Conservation (phyloP, 2,797 vertebrate genomes). For the Gymnoscopelus microlampas region DNA sequence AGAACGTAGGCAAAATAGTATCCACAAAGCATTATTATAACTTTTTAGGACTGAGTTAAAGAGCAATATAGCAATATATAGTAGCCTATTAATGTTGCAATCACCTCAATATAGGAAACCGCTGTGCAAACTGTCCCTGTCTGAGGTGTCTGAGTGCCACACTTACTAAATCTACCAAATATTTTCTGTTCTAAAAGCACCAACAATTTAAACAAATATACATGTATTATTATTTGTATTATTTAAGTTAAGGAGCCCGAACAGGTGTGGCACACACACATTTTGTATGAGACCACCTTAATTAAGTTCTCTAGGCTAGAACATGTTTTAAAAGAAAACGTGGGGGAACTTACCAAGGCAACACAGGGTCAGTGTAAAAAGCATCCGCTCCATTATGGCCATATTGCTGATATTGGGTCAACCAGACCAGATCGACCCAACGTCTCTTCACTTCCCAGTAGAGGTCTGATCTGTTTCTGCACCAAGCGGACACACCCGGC, state of each 20-base stretch:
- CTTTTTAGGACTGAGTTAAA: no score
- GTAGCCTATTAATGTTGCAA: no score
- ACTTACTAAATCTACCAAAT: no score
- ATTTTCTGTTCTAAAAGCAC: neutral
- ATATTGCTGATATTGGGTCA: neutral
- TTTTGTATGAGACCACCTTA: no score
- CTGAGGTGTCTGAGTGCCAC: no score
- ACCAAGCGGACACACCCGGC: neutral
- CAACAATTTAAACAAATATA: neutral
- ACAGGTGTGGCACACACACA: conserved; percentile 58
- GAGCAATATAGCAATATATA: no score
- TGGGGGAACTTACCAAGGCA: conserved; percentile 59
- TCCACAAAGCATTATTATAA: no score
- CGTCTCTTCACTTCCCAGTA: neutral
- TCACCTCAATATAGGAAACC: no score
- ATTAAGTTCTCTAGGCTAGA: neutral
- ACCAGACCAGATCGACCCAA: neutral
- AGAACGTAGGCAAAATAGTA: no score
- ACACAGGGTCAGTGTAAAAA: conserved; percentile 12
- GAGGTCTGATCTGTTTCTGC: neutral
- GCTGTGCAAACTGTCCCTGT: neutral
- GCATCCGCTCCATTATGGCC: conserved; percentile 34
- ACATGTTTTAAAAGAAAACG: neutral
- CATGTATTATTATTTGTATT: neutral
- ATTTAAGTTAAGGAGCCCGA: conserved; percentile 5